Conservation (phyloP, 2,113 vertebrate species). For the Serilophus lunatus region DNA sequence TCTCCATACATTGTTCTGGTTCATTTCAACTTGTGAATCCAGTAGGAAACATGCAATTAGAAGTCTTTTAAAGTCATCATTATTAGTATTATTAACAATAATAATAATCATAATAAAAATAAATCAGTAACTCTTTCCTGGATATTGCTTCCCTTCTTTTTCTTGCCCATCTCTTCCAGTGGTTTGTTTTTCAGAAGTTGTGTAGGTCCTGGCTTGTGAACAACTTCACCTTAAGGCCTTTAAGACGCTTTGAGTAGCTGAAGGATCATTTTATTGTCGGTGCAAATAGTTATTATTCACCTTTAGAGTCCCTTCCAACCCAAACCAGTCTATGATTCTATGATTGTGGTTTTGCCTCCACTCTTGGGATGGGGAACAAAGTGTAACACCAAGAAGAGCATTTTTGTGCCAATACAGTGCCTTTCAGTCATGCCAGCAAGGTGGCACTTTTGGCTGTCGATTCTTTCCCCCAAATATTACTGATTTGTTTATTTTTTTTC, state of each 20-base stretch:
- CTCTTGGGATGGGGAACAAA: neutral
- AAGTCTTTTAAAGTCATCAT: neutral
- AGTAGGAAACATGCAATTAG: neutral
- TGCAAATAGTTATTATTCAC: neutral
- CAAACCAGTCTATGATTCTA: neutral
- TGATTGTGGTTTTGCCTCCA: neutral
- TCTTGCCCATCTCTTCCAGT: neutral
- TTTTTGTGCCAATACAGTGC: neutral
- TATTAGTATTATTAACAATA: neutral
- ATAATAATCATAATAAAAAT: neutral
- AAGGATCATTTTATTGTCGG: neutral
- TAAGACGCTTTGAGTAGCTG: neutral
- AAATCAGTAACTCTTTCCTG: neutral
- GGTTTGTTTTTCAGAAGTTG: neutral
- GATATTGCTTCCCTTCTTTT: neutral
- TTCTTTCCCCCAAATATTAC: neutral
- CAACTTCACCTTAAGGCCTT: neutral
- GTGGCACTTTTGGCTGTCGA: neutral
- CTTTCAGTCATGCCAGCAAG: neutral
- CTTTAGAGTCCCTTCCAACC: neutral
- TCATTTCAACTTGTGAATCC: neutral
- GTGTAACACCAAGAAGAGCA: accelerated
- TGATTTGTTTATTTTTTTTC: neutral
- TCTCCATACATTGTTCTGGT: neutral
- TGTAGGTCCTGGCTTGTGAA: neutral